A percentile compares a stretch with the other conserved stretches of the same genome.
Conservation (phyloP, 2,888 invertebrate species). For the Drosophila anomelani region DNA sequence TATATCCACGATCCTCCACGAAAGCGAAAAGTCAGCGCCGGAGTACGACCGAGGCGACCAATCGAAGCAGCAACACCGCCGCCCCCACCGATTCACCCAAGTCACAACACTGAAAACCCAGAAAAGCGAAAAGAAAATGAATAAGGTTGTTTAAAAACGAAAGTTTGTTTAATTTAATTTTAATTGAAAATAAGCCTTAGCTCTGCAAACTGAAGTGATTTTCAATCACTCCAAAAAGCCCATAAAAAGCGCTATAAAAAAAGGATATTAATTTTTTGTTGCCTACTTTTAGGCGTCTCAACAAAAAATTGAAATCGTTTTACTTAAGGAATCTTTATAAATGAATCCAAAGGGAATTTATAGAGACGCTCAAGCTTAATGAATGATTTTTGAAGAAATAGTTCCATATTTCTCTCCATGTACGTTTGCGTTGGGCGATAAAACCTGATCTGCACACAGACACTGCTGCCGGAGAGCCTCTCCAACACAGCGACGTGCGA, state of each 20-base stretch:
- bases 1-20: constrained; percentile 67
- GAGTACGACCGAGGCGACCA: constrained; percentile 25
- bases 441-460: constrained; percentile 73
- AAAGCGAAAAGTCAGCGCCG: constrained; percentile 65
- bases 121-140: neutral
- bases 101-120: constrained; percentile 12
- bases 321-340: neutral
- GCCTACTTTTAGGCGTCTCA: neutral
- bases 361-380: neutral
- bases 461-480: constrained; percentile 30
- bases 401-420: constrained; percentile 41
- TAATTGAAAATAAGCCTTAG: neutral
- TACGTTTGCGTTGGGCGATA: constrained; percentile 75
- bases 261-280: neutral
- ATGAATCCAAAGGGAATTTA: neutral
- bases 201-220: neutral
- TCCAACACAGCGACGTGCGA: constrained; percentile 59
- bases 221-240: neutral
- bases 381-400: neutral
- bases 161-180: neutral
- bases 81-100: constrained; percentile 52
- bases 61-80: constrained; percentile 33
- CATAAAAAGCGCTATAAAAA: neutral
- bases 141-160: neutral
- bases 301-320: neutral